These are phyloP conservation scores for Whitmania pigra DNA, from an alignment of 1,140 invertebrate genomes.

Conservation along the genomic window DNA sequence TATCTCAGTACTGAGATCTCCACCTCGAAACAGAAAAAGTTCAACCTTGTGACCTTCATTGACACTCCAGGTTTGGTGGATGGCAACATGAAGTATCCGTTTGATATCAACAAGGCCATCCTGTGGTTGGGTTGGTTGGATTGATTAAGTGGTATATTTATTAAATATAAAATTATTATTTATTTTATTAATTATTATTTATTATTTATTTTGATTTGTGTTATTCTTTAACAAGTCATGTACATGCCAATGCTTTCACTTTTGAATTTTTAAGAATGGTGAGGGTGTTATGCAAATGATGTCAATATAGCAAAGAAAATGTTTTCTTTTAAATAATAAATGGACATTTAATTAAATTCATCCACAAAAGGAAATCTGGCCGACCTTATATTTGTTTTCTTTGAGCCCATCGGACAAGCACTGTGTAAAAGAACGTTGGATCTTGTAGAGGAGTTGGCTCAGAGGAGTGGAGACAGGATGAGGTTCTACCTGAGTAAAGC, in stretches of 20 bases:
- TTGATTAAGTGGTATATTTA: too few species aligned
- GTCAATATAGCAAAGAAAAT: not conserved
- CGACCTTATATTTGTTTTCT: constrained; percentile 54
- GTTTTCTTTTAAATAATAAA: not conserved
- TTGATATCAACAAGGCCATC: constrained; percentile 52
- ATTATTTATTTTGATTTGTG: too few species aligned
- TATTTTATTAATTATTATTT: too few species aligned
- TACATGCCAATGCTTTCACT: not conserved
- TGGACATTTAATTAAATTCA: not conserved
- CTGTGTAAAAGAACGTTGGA: constrained; percentile 51
- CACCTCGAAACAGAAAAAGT: constrained; percentile 51
- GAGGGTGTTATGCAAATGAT: not conserved
- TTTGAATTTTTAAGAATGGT: not conserved
- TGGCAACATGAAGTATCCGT: constrained; percentile 55
- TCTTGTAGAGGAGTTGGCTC: constrained; percentile 49
- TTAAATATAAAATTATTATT: too few species aligned
- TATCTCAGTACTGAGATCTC: constrained; percentile 51
- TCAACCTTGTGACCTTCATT: constrained; percentile 52
- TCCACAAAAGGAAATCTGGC: constrained; percentile 45
- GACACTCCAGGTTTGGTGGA: constrained; percentile 54
- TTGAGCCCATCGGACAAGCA: constrained; percentile 55
- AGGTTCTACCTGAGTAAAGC: constrained; percentile 52
- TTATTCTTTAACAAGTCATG: not conserved
- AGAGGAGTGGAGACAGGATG: constrained; percentile 48
- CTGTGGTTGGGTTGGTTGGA: constrained; percentile 46